phyloP scores from a whole-genome alignment of 2,113 vertebrate genomes.

The Callionymus lyra region DNA sequence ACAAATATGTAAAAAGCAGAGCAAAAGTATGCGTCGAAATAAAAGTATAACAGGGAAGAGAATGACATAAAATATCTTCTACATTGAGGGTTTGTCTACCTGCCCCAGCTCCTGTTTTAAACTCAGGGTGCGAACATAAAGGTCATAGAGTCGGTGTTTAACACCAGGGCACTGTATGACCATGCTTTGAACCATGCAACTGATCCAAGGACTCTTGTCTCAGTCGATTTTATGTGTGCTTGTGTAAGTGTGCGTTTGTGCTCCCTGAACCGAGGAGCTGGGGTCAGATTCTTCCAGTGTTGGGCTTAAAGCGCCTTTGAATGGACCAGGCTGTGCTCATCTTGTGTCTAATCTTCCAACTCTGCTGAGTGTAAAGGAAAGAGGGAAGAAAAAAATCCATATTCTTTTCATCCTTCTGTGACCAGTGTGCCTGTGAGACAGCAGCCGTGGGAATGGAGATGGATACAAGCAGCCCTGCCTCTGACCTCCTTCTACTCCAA shows the following conservation, averaged over 20 bases:
- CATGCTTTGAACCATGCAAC: slow-evolving; percentile 39
- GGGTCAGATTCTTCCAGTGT: slow-evolving; percentile 44
- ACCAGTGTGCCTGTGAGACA: slow-evolving; percentile 60
- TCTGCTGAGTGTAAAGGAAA: slow-evolving; percentile 38
- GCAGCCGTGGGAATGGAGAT: slow-evolving; percentile 64
- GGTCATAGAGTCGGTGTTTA: slow-evolving; percentile 28
- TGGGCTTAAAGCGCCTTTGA: slow-evolving; percentile 47
- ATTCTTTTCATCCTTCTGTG: slow-evolving; percentile 63
- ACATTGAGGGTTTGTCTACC: too few species aligned
- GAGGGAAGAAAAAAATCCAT: slow-evolving; percentile 52
- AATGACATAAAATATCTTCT: too few species aligned
- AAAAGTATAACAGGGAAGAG: too few species aligned
- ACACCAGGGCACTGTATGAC: slow-evolving; percentile 26
- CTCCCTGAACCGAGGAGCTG: slow-evolving; percentile 36
- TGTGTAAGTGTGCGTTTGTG: slow-evolving; percentile 11
- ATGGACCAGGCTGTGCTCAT: slow-evolving; percentile 49
- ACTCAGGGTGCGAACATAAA: slow-evolving; percentile 3
- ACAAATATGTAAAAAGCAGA: too few species aligned
- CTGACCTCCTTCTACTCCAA: slow-evolving; percentile 58
- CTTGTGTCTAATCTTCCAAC: slow-evolving; percentile 55
- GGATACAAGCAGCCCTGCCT: slow-evolving; percentile 50
- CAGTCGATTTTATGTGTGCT: slow-evolving; percentile 2
- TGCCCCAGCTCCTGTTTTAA: background rate
- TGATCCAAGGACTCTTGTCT: slow-evolving; percentile 17
- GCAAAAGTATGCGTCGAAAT: too few species aligned